These are phyloP conservation scores for Cryptosula pallasiana DNA, from an alignment of 2,888 invertebrate species.

Conservation along the genomic window DNA sequence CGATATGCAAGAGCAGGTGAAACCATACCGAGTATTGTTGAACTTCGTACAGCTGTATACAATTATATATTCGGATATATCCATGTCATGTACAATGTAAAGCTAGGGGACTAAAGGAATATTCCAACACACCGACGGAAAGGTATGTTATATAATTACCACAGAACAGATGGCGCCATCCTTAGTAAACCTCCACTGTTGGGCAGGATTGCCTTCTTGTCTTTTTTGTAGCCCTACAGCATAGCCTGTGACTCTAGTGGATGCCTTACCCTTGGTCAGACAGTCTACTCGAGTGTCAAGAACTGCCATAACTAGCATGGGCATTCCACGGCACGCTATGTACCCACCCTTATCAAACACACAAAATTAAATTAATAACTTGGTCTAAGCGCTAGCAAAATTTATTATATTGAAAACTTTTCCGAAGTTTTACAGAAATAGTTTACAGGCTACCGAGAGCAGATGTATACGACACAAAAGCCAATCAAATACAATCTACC, in stretches of 20 bases:
- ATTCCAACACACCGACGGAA: no score
- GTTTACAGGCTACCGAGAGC: no score
- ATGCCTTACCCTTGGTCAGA: constrained; percentile 26
- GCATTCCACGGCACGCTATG: constrained; percentile 45
- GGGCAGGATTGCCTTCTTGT: constrained; percentile 36
- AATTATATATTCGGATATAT: no score
- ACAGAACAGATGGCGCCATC: constrained; percentile 43
- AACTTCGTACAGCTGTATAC: constrained; percentile 7
- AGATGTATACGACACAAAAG: not conserved
- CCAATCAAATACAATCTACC: constrained; percentile 32
- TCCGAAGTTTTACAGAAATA: no score
- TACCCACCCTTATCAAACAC: constrained; percentile 41
- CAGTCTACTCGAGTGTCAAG: constrained; percentile 35
- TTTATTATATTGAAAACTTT: no score
- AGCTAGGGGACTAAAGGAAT: no score
- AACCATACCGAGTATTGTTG: constrained; percentile 21
- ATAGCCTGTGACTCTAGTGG: constrained; percentile 35
- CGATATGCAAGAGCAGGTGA: no score
- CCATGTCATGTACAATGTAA: no score
- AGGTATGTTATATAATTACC: no score
- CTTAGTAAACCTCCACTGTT: constrained; percentile 46
- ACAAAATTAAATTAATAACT: no score
- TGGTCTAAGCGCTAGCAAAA: no score
- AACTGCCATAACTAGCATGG: constrained; percentile 44
- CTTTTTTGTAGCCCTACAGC: constrained; percentile 43